Percentiles rank a stretch among this genome's conserved stretches.
Evolutionary conservation across 2,797 vertebrate species (phyloP).

Genomic region (Triplophysa bombifrons): DNA sequence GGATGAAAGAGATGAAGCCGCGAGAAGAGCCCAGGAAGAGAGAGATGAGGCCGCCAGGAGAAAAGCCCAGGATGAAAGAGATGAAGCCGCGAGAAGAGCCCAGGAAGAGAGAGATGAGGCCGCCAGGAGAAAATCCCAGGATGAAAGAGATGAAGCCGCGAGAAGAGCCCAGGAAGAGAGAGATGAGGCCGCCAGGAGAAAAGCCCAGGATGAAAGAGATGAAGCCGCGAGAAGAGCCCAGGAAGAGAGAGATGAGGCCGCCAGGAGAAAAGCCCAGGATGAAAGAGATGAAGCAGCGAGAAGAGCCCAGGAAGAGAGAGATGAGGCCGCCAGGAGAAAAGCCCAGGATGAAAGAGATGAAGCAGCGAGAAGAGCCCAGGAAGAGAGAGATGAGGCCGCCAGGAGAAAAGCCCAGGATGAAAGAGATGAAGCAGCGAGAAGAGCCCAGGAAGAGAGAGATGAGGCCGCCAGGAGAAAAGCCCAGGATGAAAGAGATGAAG

Average conservation of each 20-base stretch:
- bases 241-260: constrained; percentile 36
- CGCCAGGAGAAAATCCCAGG: neutral
- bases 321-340: neutral
- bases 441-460: constrained; percentile 39
- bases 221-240: neutral
- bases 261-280: rapidly evolving
- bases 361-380: neutral
- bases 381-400: neutral
- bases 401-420: neutral
- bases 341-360: neutral
- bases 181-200: neutral
- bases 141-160: neutral
- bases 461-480: neutral
- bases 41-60: constrained; percentile 13
- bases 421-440: neutral
- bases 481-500: neutral
- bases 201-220: neutral
- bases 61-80: rapidly evolving
- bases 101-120: constrained; percentile 17
- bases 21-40: constrained; percentile 11
- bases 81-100: neutral
- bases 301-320: constrained; percentile 1
- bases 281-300: neutral
- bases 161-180: neutral
- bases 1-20: neutral